phyloP scores from a whole-genome alignment of 2,797 vertebrate species.

The Steatocranus sp. region DNA sequence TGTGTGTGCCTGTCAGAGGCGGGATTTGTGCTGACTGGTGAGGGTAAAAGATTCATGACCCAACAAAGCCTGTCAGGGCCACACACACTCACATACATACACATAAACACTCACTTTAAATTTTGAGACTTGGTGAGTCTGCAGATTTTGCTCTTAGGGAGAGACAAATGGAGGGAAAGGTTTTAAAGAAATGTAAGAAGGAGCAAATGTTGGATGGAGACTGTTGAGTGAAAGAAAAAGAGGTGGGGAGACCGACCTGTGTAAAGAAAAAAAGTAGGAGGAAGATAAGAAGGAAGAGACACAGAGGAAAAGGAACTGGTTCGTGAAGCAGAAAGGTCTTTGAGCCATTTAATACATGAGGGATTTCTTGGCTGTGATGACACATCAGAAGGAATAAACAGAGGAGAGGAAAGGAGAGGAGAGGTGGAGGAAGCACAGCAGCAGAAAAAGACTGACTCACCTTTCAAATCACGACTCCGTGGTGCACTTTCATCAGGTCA shows the following conservation, averaged over 20 bases:
- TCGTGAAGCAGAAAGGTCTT: constrained; percentile 51
- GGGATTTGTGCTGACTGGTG: constrained; percentile 65
- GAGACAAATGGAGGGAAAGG: constrained; percentile 37
- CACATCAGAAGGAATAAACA: constrained; percentile 37
- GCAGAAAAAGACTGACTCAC: constrained; percentile 34
- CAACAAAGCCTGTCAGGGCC: constrained; percentile 64
- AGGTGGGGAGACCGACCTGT: neutral
- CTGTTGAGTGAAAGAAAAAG: neutral
- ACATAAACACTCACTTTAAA: constrained; percentile 19
- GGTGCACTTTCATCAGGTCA: constrained; percentile 14
- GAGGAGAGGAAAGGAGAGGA: constrained; percentile 13
- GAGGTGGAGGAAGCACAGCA: constrained; percentile 1
- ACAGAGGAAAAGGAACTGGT: constrained; percentile 12
- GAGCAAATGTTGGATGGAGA: neutral
- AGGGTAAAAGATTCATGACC: constrained; percentile 71
- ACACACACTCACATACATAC: neutral
- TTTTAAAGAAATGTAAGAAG: constrained; percentile 9
- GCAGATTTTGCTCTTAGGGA: constrained; percentile 48
- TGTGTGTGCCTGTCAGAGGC: constrained; percentile 14
- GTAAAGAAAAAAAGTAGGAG: constrained; percentile 1
- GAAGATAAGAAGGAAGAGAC: constrained; percentile 8
- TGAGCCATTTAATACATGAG: constrained; percentile 41
- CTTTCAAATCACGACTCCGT: neutral
- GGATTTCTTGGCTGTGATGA: constrained; percentile 50
- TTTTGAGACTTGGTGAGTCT: constrained; percentile 54